Base-by-base conservation (phyloP, 1,140 invertebrate species). In the Micrasema minimum region DNA sequence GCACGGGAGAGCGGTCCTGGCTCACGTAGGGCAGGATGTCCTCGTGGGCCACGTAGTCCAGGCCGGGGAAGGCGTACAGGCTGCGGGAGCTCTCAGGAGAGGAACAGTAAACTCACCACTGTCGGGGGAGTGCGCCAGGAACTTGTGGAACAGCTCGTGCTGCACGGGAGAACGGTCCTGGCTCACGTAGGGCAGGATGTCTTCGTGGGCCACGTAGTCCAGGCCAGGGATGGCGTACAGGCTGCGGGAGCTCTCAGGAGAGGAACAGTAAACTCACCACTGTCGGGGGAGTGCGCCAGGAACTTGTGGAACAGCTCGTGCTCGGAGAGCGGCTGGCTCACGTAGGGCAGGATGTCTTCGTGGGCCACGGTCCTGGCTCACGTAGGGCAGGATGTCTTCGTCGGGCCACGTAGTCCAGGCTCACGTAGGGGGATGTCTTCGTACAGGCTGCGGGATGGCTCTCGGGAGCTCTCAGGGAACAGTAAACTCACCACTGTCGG, bases 271-370 rank as follows among this genome's bases (percentile, higher is more conserved):
- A n/a, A n/a, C 31, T 75, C 79, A 92, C 91, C 90, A 89, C 89
- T 91, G 65, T 93, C 91, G 6, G 92, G 86, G 77, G 91, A 89
- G 80, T 93, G 89, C 64, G 89, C 87, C 35, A 99, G 85, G 83
- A 99, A 99, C 85, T 98, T 98, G 77, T 98, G 95, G 84, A 99
- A 98, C 0, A 98, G 81, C 82, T 99, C 96, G 85, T 99, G 96
- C 72, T 95, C 0, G 96, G 95, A 38, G 90, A 87, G 76, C 91
- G 89, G 76, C 46, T 88, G 89, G 1, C 93, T 91, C 4, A 88
- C 87, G 80, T 96, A 96, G 0, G 94, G 94, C 75, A 95, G 88
- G 69, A 96, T 92, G 80, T 99, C 96, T 83, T 98, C 95, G 79
- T 99, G 97, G 2, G n/a, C n/a, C n/a, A n/a, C 91, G 89, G 76